Conservation (phyloP, 2,797 vertebrate genomes). For the Channallabes apus region DNA sequence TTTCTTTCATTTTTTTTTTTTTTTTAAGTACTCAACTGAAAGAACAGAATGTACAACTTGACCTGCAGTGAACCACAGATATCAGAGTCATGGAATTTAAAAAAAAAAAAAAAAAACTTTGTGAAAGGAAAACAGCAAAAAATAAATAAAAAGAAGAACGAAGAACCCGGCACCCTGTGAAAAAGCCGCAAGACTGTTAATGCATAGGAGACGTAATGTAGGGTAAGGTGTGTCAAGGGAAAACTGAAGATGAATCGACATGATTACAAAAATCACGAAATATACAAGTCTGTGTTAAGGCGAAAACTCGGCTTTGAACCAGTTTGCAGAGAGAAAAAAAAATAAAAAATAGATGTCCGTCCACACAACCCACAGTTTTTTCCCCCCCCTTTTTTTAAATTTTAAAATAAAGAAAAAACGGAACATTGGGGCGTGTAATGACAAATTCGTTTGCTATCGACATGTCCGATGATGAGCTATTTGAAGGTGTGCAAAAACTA, state of each 20-base stretch:
- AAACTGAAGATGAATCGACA: constrained; percentile 30
- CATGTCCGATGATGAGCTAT: not conserved
- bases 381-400: no score
- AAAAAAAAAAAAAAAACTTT: no score
- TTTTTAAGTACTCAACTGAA: constrained; percentile 53
- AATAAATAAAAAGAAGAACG: constrained; percentile 30
- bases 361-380: not conserved
- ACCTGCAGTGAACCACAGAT: constrained; percentile 59
- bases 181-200: constrained; percentile 70
- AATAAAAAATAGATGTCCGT: not conserved
- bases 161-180: constrained; percentile 58
- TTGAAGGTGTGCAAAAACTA: not conserved
- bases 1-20: constrained; percentile 1
- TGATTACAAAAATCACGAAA: constrained; percentile 64
- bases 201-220: constrained; percentile 77
- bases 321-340: not conserved
- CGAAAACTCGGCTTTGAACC: constrained; percentile 64
- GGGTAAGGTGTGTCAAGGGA: constrained; percentile 69
- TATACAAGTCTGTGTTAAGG: constrained; percentile 64
- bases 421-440: not conserved
- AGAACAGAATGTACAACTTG: constrained; percentile 60
- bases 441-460: not conserved
- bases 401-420: no score
- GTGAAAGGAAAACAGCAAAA: constrained; percentile 40
- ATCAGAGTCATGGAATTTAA: constrained; percentile 61